These are phyloP conservation scores for Hestina assimilis DNA, from an alignment of 1,140 invertebrate species.

Conservation along the genomic window DNA sequence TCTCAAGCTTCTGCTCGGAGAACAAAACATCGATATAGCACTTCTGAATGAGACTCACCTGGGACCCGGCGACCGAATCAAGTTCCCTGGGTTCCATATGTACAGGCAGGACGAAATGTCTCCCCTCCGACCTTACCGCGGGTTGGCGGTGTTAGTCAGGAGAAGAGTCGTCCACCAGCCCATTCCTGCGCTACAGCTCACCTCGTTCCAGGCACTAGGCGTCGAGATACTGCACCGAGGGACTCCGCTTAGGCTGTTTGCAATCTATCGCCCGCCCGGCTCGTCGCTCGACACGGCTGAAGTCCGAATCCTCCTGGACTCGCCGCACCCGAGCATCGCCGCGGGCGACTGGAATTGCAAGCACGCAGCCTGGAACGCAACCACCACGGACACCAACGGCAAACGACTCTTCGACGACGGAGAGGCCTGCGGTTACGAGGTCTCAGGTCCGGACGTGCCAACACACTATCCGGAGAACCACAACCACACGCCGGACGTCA, in stretches of 20 bases:
- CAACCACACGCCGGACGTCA: background rate
- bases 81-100: background rate
- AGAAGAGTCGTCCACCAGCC: conserved; percentile 18
- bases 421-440: background rate
- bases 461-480: background rate
- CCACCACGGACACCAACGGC: background rate
- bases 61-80: background rate
- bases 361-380: conserved; percentile 32
- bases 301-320: conserved; percentile 17
- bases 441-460: conserved; percentile 7
- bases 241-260: conserved; percentile 1
- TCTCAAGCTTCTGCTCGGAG: conserved; percentile 2
- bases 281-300: background rate
- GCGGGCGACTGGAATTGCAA: conserved; percentile 34
- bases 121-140: background rate
- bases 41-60: background rate
- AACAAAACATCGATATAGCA: background rate
- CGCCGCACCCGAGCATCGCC: conserved; percentile 6
- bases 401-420: conserved; percentile 16
- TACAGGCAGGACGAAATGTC: background rate
- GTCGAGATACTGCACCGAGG: background rate
- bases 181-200: background rate
- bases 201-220: conserved; percentile 13
- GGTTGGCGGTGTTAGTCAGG: conserved; percentile 14
- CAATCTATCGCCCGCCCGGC: conserved; percentile 13